Base-by-base conservation (phyloP, 2,888 invertebrate species). In the Smittia aterrima region DNA sequence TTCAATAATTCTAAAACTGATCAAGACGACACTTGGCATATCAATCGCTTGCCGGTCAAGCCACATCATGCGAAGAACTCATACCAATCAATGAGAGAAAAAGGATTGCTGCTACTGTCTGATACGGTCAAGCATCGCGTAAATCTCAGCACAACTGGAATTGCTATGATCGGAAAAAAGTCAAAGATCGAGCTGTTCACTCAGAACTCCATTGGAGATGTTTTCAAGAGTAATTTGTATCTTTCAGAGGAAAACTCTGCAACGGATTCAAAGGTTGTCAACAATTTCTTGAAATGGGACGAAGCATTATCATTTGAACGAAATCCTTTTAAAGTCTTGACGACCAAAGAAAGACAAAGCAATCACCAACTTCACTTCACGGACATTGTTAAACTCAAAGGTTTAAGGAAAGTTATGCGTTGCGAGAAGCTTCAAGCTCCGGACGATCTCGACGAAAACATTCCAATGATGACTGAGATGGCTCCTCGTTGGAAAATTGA, bases 191-290 rank as follows among this genome's bases (percentile, higher is more conserved):
- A 62, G 6, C 24, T 72, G 18, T 72, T 40, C 22, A 38, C 38
- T 7, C 72, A 72, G 38, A 72, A 72, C 22, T 38, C 18, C 2
- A 4, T 27, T 6, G 62, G 72, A 7, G 72, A 72, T 24, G 18
- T 72, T 22, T 72, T 22, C 27, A 18, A 62, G 40, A 62, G 18
- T 40, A 3, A 4, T 20, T 58, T 58, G 18, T n/a, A n/a, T 11
- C 3, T 2, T 47, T 2, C 2, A 2, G 47, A 47, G 16, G 47
- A 47, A n/a, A 2, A 47, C 3, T 47, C 16, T 13, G 11, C 47
- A n/a, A 32, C 32, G 32, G n/a, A 47, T 2, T n/a, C 47, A 16
- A 11, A 16, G 11, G 4, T 38, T 4, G 38, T 38, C 6, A 38
- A n/a, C n/a, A 47, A 47, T n/a, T 47, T 47, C 16, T 2, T n/a